These are phyloP conservation scores for Phyllostomus discolor DNA, from an alignment of 2,113 vertebrate species.

Conservation along the genomic window DNA sequence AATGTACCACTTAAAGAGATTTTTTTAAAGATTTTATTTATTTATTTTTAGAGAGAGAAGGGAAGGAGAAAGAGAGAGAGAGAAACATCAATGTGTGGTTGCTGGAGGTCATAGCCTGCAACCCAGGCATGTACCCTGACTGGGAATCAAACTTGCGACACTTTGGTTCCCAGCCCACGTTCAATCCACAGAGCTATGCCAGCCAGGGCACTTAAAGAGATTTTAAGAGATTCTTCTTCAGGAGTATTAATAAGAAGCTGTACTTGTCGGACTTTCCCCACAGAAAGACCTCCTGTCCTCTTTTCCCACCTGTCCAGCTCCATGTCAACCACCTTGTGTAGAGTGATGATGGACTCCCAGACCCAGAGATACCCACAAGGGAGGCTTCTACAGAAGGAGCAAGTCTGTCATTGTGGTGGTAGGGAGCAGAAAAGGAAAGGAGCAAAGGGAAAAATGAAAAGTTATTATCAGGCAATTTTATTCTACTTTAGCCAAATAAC, in stretches of 20 bases:
- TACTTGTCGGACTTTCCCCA: slow-evolving; percentile 40
- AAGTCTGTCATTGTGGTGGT: neutral
- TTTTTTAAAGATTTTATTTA: too few relatives aligned
- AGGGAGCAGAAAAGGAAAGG: neutral
- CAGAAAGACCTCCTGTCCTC: neutral
- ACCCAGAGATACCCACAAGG: slow-evolving; percentile 19
- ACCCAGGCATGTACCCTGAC: too few relatives aligned
- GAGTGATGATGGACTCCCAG: slow-evolving; percentile 7
- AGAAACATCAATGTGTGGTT: too few relatives aligned
- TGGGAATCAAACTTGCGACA: too few relatives aligned
- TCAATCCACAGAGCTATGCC: too few relatives aligned
- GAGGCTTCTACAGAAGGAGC: slow-evolving; percentile 7
- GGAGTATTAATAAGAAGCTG: slow-evolving; percentile 38
- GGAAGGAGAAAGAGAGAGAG: too few relatives aligned
- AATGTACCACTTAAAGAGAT: slow-evolving; percentile 44
- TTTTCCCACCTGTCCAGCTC: slow-evolving; percentile 11
- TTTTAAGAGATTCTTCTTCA: slow-evolving; percentile 38
- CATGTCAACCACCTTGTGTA: slow-evolving; percentile 3
- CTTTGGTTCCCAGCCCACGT: too few relatives aligned
- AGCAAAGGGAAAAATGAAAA: neutral
- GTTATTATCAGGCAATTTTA: slow-evolving; percentile 40
- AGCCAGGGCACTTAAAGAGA: slow-evolving; percentile 53
- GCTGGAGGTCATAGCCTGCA: too few relatives aligned
- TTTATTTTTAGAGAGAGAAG: too few relatives aligned
- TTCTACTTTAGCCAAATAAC: slow-evolving; percentile 38